phyloP scores from a whole-genome alignment of 1,140 invertebrate genomes.

The Brevipalpus yothersi region DNA sequence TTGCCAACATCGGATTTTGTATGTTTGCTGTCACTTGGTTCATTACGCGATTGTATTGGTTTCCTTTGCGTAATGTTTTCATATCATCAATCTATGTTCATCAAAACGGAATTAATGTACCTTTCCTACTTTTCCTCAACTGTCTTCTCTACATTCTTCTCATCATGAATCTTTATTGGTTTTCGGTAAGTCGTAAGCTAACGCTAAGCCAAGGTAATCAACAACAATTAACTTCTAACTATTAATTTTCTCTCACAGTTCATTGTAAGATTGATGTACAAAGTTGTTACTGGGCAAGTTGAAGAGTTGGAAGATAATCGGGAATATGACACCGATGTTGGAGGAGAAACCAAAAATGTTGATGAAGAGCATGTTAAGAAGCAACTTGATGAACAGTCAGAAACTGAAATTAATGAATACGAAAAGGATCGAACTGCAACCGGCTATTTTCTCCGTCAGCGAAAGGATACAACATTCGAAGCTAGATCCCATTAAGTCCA shows the following conservation, averaged over 20 bases:
- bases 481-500: no score
- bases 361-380: not conserved
- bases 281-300: conserved; percentile 18
- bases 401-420: not conserved
- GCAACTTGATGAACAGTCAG: not conserved
- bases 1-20: conserved; percentile 19
- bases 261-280: conserved; percentile 17
- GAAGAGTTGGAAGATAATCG: conserved; percentile 18
- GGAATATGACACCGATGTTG: conserved; percentile 14
- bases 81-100: not conserved
- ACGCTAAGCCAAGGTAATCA: not conserved
- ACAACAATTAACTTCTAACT: not conserved
- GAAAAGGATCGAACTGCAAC: not conserved
- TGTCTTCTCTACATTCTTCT: conserved; percentile 18
- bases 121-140: conserved; percentile 19
- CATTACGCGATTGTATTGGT: conserved; percentile 20
- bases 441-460: not conserved
- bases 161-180: conserved; percentile 23
- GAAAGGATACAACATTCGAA: not conserved
- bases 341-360: not conserved
- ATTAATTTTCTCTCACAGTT: conserved; percentile 14
- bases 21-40: conserved; percentile 20
- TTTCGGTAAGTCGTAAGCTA: conserved; percentile 17
- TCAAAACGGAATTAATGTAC: conserved; percentile 12
- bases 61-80: conserved; percentile 20